Evolutionary conservation across 2,113 vertebrate genomes (phyloP).

Genomic region (Hyaena hyaena): DNA sequence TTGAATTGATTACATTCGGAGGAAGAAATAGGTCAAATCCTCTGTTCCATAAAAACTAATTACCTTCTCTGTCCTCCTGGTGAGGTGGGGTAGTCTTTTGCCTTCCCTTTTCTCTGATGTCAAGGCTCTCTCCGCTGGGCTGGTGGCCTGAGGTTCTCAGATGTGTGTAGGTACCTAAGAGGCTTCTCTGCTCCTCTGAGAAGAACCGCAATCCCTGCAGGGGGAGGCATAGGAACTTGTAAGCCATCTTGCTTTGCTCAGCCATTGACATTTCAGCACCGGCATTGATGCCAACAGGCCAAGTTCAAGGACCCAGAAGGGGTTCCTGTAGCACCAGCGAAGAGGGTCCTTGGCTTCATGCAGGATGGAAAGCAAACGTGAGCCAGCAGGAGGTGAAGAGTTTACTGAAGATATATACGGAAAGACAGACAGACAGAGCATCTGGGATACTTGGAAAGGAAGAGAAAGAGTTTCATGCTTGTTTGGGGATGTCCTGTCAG

Average conservation of each 20-base stretch:
- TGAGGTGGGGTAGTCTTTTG: neutral
- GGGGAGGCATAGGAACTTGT: neutral
- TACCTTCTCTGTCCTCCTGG: slow-evolving; percentile 7
- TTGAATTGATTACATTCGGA: slow-evolving; percentile 71
- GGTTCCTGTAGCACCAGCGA: neutral
- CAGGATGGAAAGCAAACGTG: neutral
- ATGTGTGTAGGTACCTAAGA: neutral
- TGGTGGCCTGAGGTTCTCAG: neutral
- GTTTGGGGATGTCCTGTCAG: neutral
- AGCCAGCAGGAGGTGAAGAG: neutral
- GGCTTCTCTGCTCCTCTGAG: neutral
- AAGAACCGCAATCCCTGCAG: neutral
- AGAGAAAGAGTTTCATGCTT: neutral
- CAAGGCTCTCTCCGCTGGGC: neutral
- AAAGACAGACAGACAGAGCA: neutral
- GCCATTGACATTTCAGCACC: neutral
- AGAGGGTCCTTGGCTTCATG: neutral
- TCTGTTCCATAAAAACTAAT: slow-evolving; percentile 54
- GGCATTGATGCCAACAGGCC: neutral
- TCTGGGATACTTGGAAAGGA: neutral
- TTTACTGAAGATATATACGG: neutral
- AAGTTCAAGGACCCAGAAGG: neutral
- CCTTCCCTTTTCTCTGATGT: neutral
- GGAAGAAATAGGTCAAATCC: slow-evolving; percentile 65
- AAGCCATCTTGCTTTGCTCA: neutral